Evolutionary conservation across 2,797 vertebrate genomes (phyloP), one percentile per base, ranked within the genome.

Genomic region (Xenentodon cancila): DNA sequence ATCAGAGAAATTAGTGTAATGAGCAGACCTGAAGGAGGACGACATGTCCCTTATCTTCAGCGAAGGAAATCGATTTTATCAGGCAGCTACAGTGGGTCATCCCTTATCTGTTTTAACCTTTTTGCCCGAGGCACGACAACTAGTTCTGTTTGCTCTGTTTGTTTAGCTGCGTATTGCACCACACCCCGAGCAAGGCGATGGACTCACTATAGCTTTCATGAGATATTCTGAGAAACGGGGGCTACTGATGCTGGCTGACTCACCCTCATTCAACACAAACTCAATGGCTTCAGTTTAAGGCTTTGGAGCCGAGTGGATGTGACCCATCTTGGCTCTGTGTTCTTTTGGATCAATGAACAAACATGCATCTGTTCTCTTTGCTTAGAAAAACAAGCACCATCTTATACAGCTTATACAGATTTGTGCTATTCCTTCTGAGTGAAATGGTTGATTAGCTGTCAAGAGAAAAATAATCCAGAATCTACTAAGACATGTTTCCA

Each of bases 221-320:
- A 64, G 73, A 57, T 79, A 55, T 75, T 87, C 76, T 55, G 44
- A 67, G 81, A 86, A 85, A 64, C 30, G 1, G 54, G 27, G 46
- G 30, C 46, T 53, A 66, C 15, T 75, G 75, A 78, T 44, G 45
- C 58, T 64, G 43, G 25, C 55, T 53, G 44, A 57, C 48, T 58
- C 54, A 49, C 51, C 63, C 45, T 72, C 64, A 61, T 44, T 75
- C 70, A 55, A 68, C 9, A n/a, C 32, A 79, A 73, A 77, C 62
- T 76, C 64, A 76, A 79, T 75, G 79, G 54, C 58, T 54, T 82
- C 55, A 79, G 64, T 75, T 79, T 73, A 71, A 60, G n/a, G 34
- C 55, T 67, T 71, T 22, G 59, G 21, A 55, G 71, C 52, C 30
- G 59, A 71, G 72, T 52, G 71, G 62, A 63, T 53, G 62, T 78